Base-by-base conservation (phyloP, 1,140 invertebrate genomes). In the Drosophila fuyamai region DNA sequence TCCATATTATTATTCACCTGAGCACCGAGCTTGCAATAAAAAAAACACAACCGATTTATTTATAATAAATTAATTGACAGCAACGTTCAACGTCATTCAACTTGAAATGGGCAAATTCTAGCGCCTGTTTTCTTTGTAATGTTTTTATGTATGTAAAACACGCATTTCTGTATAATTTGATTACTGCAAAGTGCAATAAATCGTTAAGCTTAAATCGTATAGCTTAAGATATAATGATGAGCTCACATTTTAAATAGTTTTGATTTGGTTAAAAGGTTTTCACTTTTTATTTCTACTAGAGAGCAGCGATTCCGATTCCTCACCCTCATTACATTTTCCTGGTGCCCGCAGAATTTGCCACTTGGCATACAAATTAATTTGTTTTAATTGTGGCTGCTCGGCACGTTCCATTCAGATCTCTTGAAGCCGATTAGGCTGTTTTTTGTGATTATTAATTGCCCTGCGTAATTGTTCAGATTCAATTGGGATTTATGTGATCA, bases 401-500 rank as follows among this genome's bases (percentile, higher is more conserved):
- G 78, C 81, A 85, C 81, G 82, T 86, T 68, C 59, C 62, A 55
- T 51, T 53, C 23, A 78, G 81, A 85, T 85, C 78, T 75, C 46
- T 53, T 27, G 46, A 40, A 50, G 23, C 32, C 61, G 82, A 85
- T 85, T 78, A 85, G 75, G 5, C 51, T 44, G 54, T 67, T 75
- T 74, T 60, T 53, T 71, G 74, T 66, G 63, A 86, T 86, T 79
- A 86, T 81, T 86, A 86, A 85, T 85, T 86, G 81, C 60, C 40
- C n/a, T 59, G 75, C 78, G 71, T 86, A 85, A 86, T 86, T 86
- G 82, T 81, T 81, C 79, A 85, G 82, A 85, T 85, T 86, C 82
- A 85, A 85, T 86, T 51, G 79, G 79, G 68, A 85, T 85, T 85
- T 85, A 86, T 82, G 70, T 40, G 62, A 44, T 53, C 43, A 51